Base-by-base conservation (phyloP, 2,113 vertebrate species). In the Gnathochromis pfefferi region DNA sequence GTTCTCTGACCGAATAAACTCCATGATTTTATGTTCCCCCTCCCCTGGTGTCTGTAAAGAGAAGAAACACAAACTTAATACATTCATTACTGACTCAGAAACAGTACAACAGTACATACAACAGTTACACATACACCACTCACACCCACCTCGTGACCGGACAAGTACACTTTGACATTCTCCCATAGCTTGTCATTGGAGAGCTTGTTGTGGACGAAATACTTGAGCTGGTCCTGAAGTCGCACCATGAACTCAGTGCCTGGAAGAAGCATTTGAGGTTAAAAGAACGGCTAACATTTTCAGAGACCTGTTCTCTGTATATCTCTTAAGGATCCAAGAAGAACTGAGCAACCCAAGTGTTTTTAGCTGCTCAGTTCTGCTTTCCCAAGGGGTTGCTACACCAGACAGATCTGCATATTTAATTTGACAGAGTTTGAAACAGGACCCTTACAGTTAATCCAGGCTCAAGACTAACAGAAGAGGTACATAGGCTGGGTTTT, bases 11-110 rank as follows among this genome's bases (percentile, higher is more conserved):
- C 98, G 97, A 91, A 99, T 99, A 94, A 99, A 99, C 94, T 99
- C 98, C 99, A 99, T 99, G 94, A 99, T 99, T 96, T 99, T 99
- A 90, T 99, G 99, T 83, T 99, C 99, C 90, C 99, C 99, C 96
- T 99, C 99, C 49, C 99, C 99, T 3, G 99, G 99, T 57, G 98
- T 99, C 99, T 99, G 91, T n/a, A 19, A 89, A n/a, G 47, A n/a
- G 9, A 1, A 53, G 9, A 63, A 73, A 85, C 13, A 40, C 11
- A 53, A 5, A 83, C 5, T 23, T 4, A 45, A 54, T 2, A 57
- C 6, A 60, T 21, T 4, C 4, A 55, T 35, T 4, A 35, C 4
- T 0, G 9, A 58, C 17, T 35, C 23, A 7, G 5, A 85, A 17
- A 65, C 19, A 19, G 28, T 60, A 60, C 57, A 47, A 12, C 6